Evolutionary conservation across 1,140 invertebrate species (phyloP), one percentile per base, ranked within the genome.

Genomic region (Drosophila equinoxialis): DNA sequence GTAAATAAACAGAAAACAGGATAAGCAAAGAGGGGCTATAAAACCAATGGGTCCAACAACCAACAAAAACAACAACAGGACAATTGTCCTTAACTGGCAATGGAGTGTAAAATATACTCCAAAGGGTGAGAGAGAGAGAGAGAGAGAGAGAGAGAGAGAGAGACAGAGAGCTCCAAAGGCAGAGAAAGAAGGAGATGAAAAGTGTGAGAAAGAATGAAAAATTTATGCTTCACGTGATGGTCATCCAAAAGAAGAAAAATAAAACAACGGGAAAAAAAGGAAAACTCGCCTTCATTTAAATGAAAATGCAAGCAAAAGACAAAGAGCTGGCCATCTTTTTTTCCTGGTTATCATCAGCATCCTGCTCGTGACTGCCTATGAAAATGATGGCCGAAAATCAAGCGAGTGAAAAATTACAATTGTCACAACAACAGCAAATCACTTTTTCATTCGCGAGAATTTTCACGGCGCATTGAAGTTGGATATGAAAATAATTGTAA

Each of bases 381-480:
- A 51, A 51, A 51, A 51, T 51, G 45, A 51, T 51, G 45, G 17
- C 45, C 45, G 45, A 51, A 85, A 89, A 70, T 79, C 84, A 89
- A 89, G 84, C 84, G 74, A 89, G 84, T 87, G 84, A 89, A 81
- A 89, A 89, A 89, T 89, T 75, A 89, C 84, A 81, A 89, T 89
- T 89, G 84, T 89, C 84, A 89, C 84, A 89, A 89, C 84, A 89
- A 75, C 77, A 89, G 66, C 84, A 89, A 89, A 89, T 89, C 84
- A 79, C 74, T 84, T 75, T 89, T 89, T 89, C 84, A 87, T 87
- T 83, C 57, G 37, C 42, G 54, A 33, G 59, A 82, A 72, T 77
- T 87, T 89, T 89, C 84, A 87, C 84, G 76, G 76, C 61, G 79
- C 79, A 82, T 89, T 84, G 81, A 79, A 74, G 48, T 90, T 89